Base-by-base conservation (phyloP, 2,888 invertebrate species). In the Ophion ventricosus region DNA sequence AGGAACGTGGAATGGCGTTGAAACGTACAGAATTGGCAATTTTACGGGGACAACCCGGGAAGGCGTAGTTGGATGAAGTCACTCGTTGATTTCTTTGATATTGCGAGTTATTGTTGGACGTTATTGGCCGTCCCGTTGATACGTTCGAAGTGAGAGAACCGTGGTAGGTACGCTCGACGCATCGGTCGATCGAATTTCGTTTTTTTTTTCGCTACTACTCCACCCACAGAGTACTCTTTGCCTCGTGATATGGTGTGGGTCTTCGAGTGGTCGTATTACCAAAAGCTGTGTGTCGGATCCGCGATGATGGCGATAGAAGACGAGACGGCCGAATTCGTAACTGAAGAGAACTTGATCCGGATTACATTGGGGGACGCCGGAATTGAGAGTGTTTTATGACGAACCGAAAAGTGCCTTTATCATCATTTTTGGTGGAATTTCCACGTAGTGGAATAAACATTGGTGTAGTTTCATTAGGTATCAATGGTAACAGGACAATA, bases 11-110 rank as follows among this genome's bases (percentile, higher is more conserved):
- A 59, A 73, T 86, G 83, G 77, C 80, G 86, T 82, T 87, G 88
- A 88, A 89, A 87, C 82, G 84, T 87, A 78, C 82, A 88, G 90
- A 89, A 90, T 90, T 89, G 88, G 70, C 90, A 90, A 90, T 91
- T 90, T 87, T 80, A 72, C 40, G 49, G 25, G 61, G 59, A 43
- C 63, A 17, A 49, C 49, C 29, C 17, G 67, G 57, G 63, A 23
- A 2, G 61, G 26, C 67, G 74, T 25, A 74, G 79, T 57, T 73
- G 84, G 76, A 75, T 80, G 80, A 80, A 84, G 82, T 81, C 81
- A 72, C 64, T 63, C 79, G 85, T 85, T 85, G 88, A 87, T 87
- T 86, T 87, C 88, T 88, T 88, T 89, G 86, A 88, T 88, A 88
- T 88, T 82, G 80, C 82, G 82, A 87, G 87, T 88, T 88, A 88